Conservation (phyloP, 1,140 invertebrate species). For the Drosophila suzukii region DNA sequence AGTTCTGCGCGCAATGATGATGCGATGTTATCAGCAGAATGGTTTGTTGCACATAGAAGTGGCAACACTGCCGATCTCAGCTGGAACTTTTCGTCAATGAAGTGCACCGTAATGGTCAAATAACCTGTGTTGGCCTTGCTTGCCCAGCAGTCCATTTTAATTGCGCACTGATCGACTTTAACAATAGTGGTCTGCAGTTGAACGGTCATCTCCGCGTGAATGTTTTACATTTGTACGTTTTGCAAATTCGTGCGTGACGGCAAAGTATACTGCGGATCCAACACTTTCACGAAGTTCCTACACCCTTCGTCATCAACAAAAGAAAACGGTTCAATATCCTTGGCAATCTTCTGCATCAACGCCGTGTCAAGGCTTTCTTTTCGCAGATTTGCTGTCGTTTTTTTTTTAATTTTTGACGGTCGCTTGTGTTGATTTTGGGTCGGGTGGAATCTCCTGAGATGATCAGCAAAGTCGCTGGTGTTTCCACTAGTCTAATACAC, state of each 20-base stretch:
- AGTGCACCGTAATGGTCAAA: no score
- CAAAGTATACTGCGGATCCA: constrained; percentile 22
- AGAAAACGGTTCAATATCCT: constrained; percentile 20
- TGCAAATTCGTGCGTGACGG: constrained; percentile 15
- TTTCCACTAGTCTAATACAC: background rate
- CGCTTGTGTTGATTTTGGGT: background rate
- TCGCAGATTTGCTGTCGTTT: constrained; percentile 8
- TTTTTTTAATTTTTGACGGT: background rate
- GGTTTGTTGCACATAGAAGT: no score
- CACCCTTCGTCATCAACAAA: constrained; percentile 24
- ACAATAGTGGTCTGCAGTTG: constrained; percentile 13
- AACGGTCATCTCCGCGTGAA: no score
- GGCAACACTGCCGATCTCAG: no score
- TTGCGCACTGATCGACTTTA: constrained; percentile 14
- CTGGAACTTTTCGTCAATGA: no score
- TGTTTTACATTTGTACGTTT: no score
- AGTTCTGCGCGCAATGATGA: no score
- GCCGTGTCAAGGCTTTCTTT: background rate
- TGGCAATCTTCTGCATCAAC: constrained; percentile 21
- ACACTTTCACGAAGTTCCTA: constrained; percentile 12
- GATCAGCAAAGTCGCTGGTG: background rate
- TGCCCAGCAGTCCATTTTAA: constrained; percentile 7
- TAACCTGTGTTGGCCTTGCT: no score
- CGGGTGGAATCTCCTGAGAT: background rate
- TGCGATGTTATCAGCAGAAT: no score